These are phyloP conservation scores for Lophotis ruficrista DNA, from an alignment of 2,113 vertebrate genomes.

Conservation along the genomic window DNA sequence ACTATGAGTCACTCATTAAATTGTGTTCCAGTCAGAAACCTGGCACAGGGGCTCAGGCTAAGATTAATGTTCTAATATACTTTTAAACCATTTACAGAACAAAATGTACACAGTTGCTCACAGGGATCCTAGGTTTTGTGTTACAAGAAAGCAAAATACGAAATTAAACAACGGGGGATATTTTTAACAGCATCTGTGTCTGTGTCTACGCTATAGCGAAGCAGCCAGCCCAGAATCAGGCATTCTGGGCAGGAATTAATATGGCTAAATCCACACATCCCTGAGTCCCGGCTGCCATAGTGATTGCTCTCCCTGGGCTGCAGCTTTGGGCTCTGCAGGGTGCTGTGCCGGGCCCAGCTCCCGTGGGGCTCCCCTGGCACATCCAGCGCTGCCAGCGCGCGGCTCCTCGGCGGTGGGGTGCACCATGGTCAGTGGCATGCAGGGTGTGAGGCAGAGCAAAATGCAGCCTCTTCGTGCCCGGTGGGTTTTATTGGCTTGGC, in stretches of 20 bases:
- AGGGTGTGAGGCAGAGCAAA: background rate
- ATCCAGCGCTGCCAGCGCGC: rapidly evolving
- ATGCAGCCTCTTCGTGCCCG: background rate
- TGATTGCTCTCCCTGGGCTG: background rate
- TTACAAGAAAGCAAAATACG: background rate
- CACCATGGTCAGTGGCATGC: rapidly evolving
- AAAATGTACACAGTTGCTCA: constrained; percentile 2
- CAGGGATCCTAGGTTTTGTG: background rate
- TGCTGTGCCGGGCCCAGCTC: rapidly evolving
- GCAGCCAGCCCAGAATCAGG: background rate
- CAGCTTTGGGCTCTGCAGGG: background rate
- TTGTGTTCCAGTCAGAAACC: constrained; percentile 35
- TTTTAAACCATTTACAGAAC: background rate
- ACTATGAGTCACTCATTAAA: constrained; percentile 31
- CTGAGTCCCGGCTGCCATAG: background rate
- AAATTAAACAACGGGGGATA: background rate
- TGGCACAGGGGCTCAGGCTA: background rate
- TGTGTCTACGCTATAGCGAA: background rate
- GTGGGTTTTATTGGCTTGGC: background rate
- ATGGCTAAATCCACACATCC: rapidly evolving
- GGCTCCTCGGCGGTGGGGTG: background rate
- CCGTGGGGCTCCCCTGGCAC: rapidly evolving
- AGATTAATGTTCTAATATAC: constrained; percentile 39
- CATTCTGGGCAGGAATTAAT: background rate
- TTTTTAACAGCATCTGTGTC: background rate